These are phyloP conservation scores for Cotesia typhae DNA, from an alignment of 1,140 invertebrate genomes.

Conservation along the genomic window DNA sequence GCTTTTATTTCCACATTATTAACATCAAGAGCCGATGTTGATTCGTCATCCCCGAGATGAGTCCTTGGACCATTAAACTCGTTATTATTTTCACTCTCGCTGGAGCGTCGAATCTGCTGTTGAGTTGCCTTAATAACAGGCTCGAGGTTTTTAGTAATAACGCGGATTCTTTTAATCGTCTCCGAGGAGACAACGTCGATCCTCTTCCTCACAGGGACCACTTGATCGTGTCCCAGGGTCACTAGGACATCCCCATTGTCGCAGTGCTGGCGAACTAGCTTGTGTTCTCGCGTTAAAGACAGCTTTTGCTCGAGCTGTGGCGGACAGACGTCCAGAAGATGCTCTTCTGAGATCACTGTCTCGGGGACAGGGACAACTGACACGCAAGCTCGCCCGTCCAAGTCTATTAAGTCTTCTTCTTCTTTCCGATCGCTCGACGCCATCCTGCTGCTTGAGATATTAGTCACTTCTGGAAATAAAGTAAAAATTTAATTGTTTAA, in stretches of 20 bases:
- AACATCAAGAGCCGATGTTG: too few relatives aligned
- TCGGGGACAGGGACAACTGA: constrained; percentile 42
- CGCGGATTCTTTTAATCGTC: constrained; percentile 60
- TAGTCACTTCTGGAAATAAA: constrained; percentile 4
- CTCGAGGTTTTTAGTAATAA: constrained; percentile 61
- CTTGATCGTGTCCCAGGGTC: constrained; percentile 60
- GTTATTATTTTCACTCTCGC: background rate
- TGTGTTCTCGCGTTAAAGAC: constrained; percentile 51
- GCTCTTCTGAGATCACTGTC: constrained; percentile 55
- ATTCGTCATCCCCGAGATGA: background rate
- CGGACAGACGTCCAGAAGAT: constrained; percentile 60
- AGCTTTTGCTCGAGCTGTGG: constrained; percentile 61
- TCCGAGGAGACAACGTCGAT: constrained; percentile 63
- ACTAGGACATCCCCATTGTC: constrained; percentile 54
- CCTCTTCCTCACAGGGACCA: constrained; percentile 56
- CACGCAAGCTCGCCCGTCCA: constrained; percentile 53
- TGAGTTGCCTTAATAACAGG: constrained; percentile 45
- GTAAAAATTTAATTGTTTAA: constrained; percentile 1
- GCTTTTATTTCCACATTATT: too few relatives aligned
- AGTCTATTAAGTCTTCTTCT: constrained; percentile 60
- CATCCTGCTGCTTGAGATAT: constrained; percentile 44
- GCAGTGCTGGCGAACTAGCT: constrained; percentile 37
- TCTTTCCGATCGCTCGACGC: constrained; percentile 45
- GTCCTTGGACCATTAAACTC: background rate
- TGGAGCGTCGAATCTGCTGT: background rate